Base-by-base conservation (phyloP, 1,140 invertebrate genomes). In the Pogonognathellus flavescens region DNA sequence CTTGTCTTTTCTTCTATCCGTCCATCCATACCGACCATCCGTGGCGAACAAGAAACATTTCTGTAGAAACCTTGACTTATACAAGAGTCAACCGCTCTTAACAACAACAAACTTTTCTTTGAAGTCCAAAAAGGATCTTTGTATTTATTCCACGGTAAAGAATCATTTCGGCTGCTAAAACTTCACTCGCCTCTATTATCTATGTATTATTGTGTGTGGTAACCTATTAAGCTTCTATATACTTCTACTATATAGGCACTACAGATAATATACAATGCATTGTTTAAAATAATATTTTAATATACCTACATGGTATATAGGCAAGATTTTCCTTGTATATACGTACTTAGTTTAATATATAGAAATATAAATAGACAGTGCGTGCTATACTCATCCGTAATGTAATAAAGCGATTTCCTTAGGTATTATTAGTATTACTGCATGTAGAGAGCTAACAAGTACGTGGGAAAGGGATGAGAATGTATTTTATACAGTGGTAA, bases 71-170 rank as follows among this genome's bases (percentile, higher is more conserved):
- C 62, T 66, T 66, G 20, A 66, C 62, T 66, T 66, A 25, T 41
- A 41, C 31, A 41, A 41, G 31, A 41, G 31, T 41, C 31, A 41
- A 41, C 31, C 31, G 11, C 70, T 76, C n/a, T 50, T 76, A 25
- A 11, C 13, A 76, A 50, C 31, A 76, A 76, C 59, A 62, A 76
- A 76, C 70, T 76, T 76, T 76, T 76, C 70, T 76, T 76, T 76
- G 70, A 76, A 76, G 70, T 76, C 70, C 13, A 76, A 50, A 76
- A 76, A 31, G 70, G 2, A 76, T 76, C 70, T 76, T 76, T 76
- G 41, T 76, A 70, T 41, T 72, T 16, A 25, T 13, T 9, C 13
- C 13, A 20, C 3, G 0, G 0, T 3, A n/a, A 62, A 22, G 62
- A 31, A 13, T 70, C 20, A 70, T 22, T 72, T 72, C 16, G 16